Evolutionary conservation across 2,797 vertebrate genomes (phyloP).

Genomic region (Acanthiza pusilla): DNA sequence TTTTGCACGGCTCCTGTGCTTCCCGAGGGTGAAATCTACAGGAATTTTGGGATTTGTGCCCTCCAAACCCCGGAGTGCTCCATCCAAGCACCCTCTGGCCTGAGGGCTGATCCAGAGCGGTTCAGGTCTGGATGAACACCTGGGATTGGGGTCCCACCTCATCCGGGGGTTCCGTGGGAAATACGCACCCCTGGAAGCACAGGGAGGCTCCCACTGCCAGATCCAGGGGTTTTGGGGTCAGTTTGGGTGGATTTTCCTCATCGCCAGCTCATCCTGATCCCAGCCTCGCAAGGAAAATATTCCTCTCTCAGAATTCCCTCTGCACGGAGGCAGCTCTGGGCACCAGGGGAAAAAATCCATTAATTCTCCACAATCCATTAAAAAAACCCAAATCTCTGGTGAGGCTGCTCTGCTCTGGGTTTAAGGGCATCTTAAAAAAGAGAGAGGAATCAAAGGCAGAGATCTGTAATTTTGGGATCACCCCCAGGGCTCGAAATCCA

Average conservation of each 20-base stretch:
- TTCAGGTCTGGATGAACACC: not conserved
- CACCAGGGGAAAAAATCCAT: not conserved
- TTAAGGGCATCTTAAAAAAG: not conserved
- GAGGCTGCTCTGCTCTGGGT: not conserved
- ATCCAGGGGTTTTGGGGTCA: not conserved
- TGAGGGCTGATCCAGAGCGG: too few species aligned
- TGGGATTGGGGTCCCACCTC: not conserved
- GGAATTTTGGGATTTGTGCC: not conserved
- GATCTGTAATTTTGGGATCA: not conserved
- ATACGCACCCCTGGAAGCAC: not conserved
- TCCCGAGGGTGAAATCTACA: not conserved
- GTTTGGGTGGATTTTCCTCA: not conserved
- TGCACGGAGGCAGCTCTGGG: not conserved
- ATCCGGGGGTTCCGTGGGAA: not conserved
- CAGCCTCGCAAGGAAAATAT: not conserved
- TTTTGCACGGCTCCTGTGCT: accelerated
- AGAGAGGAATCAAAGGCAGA: not conserved
- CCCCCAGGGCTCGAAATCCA: not conserved
- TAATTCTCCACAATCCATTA: not conserved
- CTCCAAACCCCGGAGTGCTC: not conserved
- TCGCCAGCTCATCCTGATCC: not conserved
- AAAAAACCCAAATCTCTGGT: not conserved
- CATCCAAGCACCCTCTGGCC: not conserved
- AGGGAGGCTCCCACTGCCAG: not conserved
- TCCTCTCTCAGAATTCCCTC: not conserved